Conservation (phyloP, 2,797 vertebrate species). For the Ctenosaura bakeri region DNA sequence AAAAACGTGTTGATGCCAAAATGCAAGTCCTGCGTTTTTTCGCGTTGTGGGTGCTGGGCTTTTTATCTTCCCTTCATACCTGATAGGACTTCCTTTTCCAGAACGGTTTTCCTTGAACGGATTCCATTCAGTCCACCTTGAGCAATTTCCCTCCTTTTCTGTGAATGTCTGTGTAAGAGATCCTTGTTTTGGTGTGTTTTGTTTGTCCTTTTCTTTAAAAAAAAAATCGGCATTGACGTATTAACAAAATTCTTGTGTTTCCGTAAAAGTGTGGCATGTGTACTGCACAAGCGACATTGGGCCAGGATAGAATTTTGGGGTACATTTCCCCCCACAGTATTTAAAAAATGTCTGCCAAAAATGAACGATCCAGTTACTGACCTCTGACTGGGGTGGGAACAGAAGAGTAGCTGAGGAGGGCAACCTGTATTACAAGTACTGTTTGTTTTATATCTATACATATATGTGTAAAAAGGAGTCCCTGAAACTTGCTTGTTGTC, state of each 20-base stretch:
- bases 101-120: slow-evolving; percentile 56
- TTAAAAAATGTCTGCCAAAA: slow-evolving; percentile 26
- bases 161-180: slow-evolving; percentile 63
- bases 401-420: neutral
- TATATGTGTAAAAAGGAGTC: slow-evolving; percentile 32
- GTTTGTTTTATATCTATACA: slow-evolving; percentile 20
- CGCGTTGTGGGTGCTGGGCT: slow-evolving; percentile 54
- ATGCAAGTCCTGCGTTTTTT: slow-evolving; percentile 48
- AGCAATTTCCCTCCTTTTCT: slow-evolving; percentile 15
- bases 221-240: slow-evolving; percentile 61
- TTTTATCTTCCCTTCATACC: slow-evolving; percentile 61
- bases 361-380: neutral
- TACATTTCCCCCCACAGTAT: slow-evolving; percentile 21
- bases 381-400: neutral
- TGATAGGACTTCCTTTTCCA: slow-evolving; percentile 60
- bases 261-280: slow-evolving; percentile 45
- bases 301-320: neutral
- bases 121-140: neutral
- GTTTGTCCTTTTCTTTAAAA: neutral
- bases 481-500: slow-evolving; percentile 71
- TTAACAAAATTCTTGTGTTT: slow-evolving; percentile 49
- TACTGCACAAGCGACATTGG: neutral
- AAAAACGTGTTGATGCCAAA: slow-evolving; percentile 53
- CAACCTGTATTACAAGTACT: slow-evolving; percentile 51
- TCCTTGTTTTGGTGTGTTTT: slow-evolving; percentile 45